Conservation (phyloP, 2,113 vertebrate genomes). For the Rhinopomastus cyanomelas region DNA sequence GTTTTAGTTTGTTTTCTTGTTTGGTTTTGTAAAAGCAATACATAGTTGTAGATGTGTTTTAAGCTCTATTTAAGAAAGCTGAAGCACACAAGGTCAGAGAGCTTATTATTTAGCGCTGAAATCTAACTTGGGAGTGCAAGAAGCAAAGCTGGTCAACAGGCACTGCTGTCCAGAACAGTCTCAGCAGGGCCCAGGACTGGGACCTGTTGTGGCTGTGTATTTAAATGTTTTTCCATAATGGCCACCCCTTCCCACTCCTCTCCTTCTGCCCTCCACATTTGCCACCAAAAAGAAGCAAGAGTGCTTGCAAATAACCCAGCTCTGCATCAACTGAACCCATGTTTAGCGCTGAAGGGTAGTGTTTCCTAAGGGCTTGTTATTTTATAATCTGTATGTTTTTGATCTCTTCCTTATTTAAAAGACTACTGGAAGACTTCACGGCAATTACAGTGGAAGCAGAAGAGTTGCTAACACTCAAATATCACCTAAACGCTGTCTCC, state of each 20-base stretch:
- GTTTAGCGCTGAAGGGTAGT: neutral
- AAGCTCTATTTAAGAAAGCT: neutral
- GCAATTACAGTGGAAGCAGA: neutral
- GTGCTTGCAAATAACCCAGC: neutral
- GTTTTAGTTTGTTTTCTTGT: neutral
- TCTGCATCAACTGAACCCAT: neutral
- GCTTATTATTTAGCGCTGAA: neutral
- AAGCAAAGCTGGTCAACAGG: neutral
- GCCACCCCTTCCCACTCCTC: neutral
- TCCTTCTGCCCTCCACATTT: neutral
- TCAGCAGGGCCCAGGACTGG: neutral
- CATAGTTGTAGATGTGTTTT: neutral
- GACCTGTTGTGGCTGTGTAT: neutral
- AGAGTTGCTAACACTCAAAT: neutral
- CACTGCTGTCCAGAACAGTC: neutral
- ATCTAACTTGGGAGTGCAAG: neutral
- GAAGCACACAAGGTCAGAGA: neutral
- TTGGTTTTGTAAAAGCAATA: neutral
- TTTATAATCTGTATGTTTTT: neutral
- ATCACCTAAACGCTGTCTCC: neutral
- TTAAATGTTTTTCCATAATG: neutral
- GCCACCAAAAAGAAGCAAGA: neutral
- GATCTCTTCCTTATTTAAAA: neutral
- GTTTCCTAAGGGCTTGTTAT: neutral
- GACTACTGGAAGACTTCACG: neutral